These are phyloP conservation scores for Ellobius talpinus DNA, from an alignment of 2,113 vertebrate species.

Conservation along the genomic window DNA sequence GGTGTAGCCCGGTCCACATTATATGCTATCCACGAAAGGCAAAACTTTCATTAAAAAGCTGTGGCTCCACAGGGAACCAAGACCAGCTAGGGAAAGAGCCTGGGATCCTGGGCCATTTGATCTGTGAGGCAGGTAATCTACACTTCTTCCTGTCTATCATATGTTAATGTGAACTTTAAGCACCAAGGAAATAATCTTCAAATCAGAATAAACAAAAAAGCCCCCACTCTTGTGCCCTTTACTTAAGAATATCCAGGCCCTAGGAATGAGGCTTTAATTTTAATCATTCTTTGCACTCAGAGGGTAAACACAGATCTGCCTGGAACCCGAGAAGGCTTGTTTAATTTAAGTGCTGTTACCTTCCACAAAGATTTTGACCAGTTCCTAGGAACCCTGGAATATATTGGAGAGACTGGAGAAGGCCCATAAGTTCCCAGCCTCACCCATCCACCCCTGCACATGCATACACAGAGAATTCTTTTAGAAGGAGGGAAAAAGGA, in stretches of 20 bases:
- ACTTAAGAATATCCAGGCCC: conserved; percentile 71
- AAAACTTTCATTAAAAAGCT: neutral
- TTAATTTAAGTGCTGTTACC: conserved; percentile 45
- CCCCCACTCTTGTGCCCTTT: conserved; percentile 64
- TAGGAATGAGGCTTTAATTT: conserved; percentile 74
- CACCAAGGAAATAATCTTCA: conserved; percentile 76
- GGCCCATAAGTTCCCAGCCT: neutral
- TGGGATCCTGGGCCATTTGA: conserved; percentile 53
- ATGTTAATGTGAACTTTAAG: conserved; percentile 84
- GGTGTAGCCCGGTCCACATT: neutral
- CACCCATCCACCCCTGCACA: neutral
- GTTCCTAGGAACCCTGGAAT: conserved; percentile 57
- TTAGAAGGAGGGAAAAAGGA: conserved; percentile 67
- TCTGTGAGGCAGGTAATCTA: conserved; percentile 62
- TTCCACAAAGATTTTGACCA: conserved; percentile 16
- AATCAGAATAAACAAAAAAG: conserved; percentile 67
- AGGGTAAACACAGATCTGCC: conserved; percentile 70
- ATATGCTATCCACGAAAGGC: neutral
- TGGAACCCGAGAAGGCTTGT: conserved; percentile 14
- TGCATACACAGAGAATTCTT: conserved; percentile 53
- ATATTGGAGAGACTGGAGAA: conserved; percentile 2
- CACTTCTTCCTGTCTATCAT: conserved; percentile 69
- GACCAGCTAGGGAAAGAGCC: neutral
- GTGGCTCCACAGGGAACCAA: neutral
- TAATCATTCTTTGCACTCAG: conserved; percentile 74